Conservation (phyloP, 2,113 vertebrate species). For the Neomonachus schauinslandi region DNA sequence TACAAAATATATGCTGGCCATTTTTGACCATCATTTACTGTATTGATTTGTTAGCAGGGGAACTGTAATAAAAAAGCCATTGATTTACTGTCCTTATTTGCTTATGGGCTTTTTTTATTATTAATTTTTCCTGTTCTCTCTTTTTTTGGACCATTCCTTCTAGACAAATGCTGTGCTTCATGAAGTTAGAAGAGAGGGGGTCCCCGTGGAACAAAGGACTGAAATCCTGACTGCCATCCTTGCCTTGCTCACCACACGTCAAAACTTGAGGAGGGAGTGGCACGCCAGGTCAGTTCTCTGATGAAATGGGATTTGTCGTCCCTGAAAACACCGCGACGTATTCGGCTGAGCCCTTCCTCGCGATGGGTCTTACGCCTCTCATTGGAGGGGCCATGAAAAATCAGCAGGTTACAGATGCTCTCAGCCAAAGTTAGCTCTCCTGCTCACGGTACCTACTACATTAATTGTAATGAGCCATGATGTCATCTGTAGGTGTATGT, state of each 20-base stretch:
- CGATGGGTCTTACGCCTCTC: background rate
- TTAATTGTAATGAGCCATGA: background rate
- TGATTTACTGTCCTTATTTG: conserved; percentile 91
- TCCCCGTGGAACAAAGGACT: conserved; percentile 84
- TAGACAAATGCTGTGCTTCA: conserved; percentile 91
- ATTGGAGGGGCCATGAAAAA: background rate
- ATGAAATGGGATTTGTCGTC: background rate
- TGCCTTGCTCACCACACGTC: conserved; percentile 90
- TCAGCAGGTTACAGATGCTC: background rate
- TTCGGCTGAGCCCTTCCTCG: background rate
- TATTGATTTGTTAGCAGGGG: conserved; percentile 89
- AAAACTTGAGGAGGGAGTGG: conserved; percentile 95
- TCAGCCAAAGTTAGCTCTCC: background rate
- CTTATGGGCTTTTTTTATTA: conserved; percentile 91
- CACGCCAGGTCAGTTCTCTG: conserved; percentile 90
- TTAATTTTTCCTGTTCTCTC: conserved; percentile 86
- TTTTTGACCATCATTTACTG: conserved; percentile 89
- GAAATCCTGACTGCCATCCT: conserved; percentile 90
- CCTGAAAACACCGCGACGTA: background rate
- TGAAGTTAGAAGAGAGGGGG: conserved; percentile 84
- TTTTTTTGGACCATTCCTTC: conserved; percentile 78
- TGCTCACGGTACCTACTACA: background rate
- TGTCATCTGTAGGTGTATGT: background rate
- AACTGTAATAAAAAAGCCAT: conserved; percentile 90
- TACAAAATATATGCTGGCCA: conserved; percentile 86